Conservation (phyloP, 2,797 vertebrate species). For the Cephalopachus bancanus region DNA sequence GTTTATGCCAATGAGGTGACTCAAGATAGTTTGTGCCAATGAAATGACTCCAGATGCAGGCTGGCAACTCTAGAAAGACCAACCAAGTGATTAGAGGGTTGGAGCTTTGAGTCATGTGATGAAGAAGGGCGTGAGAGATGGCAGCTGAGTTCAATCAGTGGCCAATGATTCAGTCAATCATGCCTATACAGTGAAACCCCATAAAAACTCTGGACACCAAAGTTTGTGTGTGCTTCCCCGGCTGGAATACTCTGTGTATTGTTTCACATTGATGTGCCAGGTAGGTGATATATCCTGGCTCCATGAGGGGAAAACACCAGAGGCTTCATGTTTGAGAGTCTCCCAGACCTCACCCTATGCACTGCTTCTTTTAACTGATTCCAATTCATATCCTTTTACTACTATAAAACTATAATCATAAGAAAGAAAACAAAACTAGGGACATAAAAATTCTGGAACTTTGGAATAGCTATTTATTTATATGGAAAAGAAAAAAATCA, state of each 20-base stretch:
- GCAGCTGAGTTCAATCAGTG: not conserved
- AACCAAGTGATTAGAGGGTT: not conserved
- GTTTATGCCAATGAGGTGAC: not conserved
- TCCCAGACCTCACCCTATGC: not conserved
- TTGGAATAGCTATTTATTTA: not conserved
- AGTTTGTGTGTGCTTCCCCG: not conserved
- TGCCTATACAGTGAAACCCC: not conserved
- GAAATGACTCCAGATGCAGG: not conserved
- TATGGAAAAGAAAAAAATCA: not conserved
- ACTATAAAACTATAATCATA: not conserved
- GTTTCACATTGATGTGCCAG: not conserved
- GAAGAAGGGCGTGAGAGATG: not conserved
- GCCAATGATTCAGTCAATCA: not conserved
- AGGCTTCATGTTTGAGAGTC: not conserved
- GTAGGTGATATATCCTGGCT: not conserved
- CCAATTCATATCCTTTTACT: not conserved
- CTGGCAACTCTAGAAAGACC: not conserved
- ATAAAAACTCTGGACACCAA: not conserved
- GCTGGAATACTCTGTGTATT: not conserved
- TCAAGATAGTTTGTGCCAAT: not conserved
- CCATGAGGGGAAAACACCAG: not conserved
- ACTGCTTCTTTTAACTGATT: not conserved
- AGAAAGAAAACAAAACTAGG: not conserved
- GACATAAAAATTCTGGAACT: not conserved
- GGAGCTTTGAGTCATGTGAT: not conserved